Percentiles rank a stretch among this genome's conserved stretches.
These are phyloP conservation scores for Hippoglossus stenolepis DNA, from an alignment of 2,113 vertebrate genomes.

Conservation along the genomic window DNA sequence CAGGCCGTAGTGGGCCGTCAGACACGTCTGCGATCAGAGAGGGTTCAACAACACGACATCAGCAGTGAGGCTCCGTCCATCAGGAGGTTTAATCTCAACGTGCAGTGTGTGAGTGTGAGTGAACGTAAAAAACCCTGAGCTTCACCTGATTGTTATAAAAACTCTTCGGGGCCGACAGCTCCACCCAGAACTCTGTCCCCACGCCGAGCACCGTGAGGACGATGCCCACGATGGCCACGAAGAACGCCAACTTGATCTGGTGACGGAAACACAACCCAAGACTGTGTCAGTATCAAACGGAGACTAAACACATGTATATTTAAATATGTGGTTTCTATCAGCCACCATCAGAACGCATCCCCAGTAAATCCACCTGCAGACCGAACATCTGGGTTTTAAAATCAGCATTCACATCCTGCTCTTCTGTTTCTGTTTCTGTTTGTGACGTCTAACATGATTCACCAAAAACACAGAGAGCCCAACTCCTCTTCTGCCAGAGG, in stretches of 20 bases:
- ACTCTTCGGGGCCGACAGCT: slow-evolving; percentile 84
- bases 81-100: neutral
- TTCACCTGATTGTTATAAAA: slow-evolving; percentile 83
- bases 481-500: no score
- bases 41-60: neutral
- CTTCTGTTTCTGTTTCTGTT: no score
- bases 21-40: slow-evolving; percentile 77
- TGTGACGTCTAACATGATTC: no score
- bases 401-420: no score
- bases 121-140: no score
- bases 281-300: neutral
- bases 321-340: no score
- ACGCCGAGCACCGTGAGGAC: slow-evolving; percentile 87
- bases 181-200: slow-evolving; percentile 93
- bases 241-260: slow-evolving; percentile 87
- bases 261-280: neutral
- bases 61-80: neutral
- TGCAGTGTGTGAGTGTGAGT: neutral
- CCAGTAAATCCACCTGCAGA: no score
- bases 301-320: no score
- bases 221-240: slow-evolving; percentile 85
- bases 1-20: slow-evolving; percentile 86
- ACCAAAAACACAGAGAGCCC: no score
- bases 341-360: no score
- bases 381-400: no score